phyloP scores from a whole-genome alignment of 2,888 invertebrate species.

The Agrilus cyanescens region DNA sequence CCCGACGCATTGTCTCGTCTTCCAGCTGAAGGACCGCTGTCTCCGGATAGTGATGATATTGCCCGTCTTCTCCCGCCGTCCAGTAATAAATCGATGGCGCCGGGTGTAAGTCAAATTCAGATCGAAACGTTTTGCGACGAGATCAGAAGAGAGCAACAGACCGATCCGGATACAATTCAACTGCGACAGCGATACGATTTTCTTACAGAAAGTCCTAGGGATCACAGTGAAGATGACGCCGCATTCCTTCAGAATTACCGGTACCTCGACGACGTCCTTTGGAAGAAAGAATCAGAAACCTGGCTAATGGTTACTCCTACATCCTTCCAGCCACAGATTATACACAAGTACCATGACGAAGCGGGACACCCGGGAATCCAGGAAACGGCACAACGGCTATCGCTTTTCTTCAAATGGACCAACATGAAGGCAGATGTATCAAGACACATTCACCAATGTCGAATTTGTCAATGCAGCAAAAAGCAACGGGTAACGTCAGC shows the following conservation, averaged over 20 bases:
- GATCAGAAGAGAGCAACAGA: too few relatives aligned
- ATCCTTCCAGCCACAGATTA: not conserved
- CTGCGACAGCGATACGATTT: too few relatives aligned
- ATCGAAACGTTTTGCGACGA: too few relatives aligned
- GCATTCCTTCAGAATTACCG: not conserved
- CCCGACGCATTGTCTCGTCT: conserved; percentile 13
- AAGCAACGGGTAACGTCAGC: not conserved
- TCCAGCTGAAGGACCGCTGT: conserved; percentile 2
- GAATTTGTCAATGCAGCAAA: conserved; percentile 1
- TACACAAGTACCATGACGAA: conserved; percentile 9
- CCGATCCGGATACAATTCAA: too few relatives aligned
- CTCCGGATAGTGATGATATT: not conserved
- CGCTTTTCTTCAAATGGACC: conserved; percentile 8
- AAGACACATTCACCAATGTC: conserved; percentile 14
- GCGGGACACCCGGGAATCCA: conserved; percentile 17
- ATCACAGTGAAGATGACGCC: too few relatives aligned
- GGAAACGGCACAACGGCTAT: conserved; percentile 11
- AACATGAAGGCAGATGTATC: conserved; percentile 8
- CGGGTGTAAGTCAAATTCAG: not conserved
- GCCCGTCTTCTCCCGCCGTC: not conserved
- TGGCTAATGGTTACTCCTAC: not conserved
- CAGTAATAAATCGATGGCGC: not conserved
- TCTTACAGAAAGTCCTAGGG: too few relatives aligned
- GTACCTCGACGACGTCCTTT: not conserved
- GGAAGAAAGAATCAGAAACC: not conserved